Base-by-base conservation (phyloP, 1,140 invertebrate genomes). In the Ceratina japonica region DNA sequence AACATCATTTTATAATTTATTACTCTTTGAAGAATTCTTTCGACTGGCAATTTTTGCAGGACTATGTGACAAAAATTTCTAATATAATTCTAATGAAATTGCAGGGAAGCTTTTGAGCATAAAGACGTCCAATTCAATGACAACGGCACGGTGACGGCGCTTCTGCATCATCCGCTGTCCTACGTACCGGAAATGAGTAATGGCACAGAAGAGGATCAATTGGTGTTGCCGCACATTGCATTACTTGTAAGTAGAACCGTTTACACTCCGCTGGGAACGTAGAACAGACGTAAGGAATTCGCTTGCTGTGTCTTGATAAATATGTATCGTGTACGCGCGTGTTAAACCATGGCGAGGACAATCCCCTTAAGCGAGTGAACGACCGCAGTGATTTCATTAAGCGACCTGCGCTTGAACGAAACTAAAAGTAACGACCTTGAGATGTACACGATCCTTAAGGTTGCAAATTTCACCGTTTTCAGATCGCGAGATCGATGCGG, bases 201-300 rank as follows among this genome's bases (percentile, higher is more conserved):
- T 51, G 96, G 95, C 0, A 91, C 94, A 51, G 94, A 94, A 64
- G 95, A 98, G 86, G 97, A 98, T 87, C 90, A 95, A 0, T 91
- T 98, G 10, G 94, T 95, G 10, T 93, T 98, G 80, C 95, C 97
- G 0, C 98, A 99, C 88, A 97, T 98, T 78, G 97, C 97, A 10
- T 93, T 98, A 86, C 89, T 98, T 94, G 97, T 98, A 91, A 96
- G 95, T 94, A 20, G 54, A 59, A 20, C 1, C 15, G 1, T 5
- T 75, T 22, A 22, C 13, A 37, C 61, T 2, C 1, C 18, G 8
- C n/a, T 16, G 10, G 16, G 22, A 31, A 31, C 13, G 4, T 58
- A 12, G 20, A 1, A 24, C 22, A n/a, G 10, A 13, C 2, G 18
- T 10, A 58, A 62, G 1, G 4, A 10, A 63, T 2, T 22, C 0